Evolutionary conservation across 2,113 vertebrate species (phyloP).

Genomic region (Pao palembangensis): DNA sequence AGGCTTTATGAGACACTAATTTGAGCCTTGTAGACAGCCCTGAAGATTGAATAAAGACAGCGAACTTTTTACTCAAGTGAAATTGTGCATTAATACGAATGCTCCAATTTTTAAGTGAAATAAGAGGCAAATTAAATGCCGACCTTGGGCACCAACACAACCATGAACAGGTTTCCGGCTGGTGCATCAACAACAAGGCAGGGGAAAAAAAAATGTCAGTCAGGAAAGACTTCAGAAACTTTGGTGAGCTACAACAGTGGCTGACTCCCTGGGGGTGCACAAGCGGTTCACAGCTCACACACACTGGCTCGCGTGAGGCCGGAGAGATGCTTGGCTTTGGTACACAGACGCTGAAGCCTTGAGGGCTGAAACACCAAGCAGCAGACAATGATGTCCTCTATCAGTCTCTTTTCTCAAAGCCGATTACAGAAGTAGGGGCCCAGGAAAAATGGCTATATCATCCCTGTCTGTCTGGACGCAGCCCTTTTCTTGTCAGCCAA

Average conservation of each 20-base stretch:
- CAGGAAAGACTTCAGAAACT: constrained; percentile 60
- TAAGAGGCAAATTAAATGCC: constrained; percentile 27
- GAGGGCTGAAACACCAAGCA: constrained; percentile 54
- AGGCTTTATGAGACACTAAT: constrained; percentile 54
- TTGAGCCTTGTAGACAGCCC: constrained; percentile 43
- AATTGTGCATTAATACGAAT: constrained; percentile 23
- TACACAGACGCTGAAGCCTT: constrained; percentile 60
- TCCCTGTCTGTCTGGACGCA: constrained; percentile 55
- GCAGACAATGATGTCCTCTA: constrained; percentile 55
- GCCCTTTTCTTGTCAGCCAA: constrained; percentile 43
- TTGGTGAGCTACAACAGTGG: constrained; percentile 39
- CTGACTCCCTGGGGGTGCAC: constrained; percentile 39
- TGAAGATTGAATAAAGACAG: constrained; percentile 24
- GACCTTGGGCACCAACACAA: constrained; percentile 31
- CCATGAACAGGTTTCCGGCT: constrained; percentile 12
- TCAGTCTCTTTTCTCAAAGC: constrained; percentile 61
- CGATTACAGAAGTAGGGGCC: constrained; percentile 52
- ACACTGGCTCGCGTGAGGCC: constrained; percentile 50
- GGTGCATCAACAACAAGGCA: constrained; percentile 32
- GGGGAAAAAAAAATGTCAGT: constrained; percentile 46
- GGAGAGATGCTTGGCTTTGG: constrained; percentile 58
- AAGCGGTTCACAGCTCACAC: constrained; percentile 44
- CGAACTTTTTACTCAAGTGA: constrained; percentile 30
- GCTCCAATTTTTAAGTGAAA: constrained; percentile 19
- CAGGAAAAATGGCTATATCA: constrained; percentile 57